These are phyloP conservation scores for Oconnorella tubifera DNA, from an alignment of 2,888 invertebrate genomes.

Conservation along the genomic window DNA sequence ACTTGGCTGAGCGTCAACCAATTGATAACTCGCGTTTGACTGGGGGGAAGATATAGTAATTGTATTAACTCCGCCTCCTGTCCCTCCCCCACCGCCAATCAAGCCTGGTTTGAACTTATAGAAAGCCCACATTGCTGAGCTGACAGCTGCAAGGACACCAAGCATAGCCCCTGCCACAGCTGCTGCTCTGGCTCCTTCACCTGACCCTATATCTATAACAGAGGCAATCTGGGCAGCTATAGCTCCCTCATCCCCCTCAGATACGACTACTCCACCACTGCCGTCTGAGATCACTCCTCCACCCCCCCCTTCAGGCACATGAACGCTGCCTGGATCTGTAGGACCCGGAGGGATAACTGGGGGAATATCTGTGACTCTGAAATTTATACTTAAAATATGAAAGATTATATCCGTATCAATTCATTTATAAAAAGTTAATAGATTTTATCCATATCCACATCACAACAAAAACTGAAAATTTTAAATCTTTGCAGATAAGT, in stretches of 20 bases:
- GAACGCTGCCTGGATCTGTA: no score
- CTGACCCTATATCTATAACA: constrained; percentile 22
- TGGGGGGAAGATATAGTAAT: constrained; percentile 42
- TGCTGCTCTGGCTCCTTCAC: constrained; percentile 21
- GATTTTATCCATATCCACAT: no score
- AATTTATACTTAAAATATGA: no score
- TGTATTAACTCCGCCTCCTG: neutral
- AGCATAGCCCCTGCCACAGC: constrained; percentile 40
- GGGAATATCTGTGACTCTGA: no score
- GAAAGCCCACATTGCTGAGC: constrained; percentile 36
- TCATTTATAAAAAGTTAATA: no score
- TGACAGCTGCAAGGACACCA: constrained; percentile 33
- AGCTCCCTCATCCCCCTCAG: constrained; percentile 31
- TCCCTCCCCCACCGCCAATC: constrained; percentile 6
- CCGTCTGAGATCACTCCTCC: constrained; percentile 38
- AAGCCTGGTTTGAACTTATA: constrained; percentile 40
- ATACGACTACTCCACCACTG: constrained; percentile 18
- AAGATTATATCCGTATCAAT: no score
- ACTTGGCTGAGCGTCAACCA: constrained; percentile 1
- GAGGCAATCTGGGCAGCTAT: constrained; percentile 27
- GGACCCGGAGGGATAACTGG: no score
- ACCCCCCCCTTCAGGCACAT: constrained; percentile 12
- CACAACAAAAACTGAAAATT: no score
- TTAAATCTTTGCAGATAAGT: no score
- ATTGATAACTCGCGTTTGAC: constrained; percentile 10